These are phyloP conservation scores for Pseudomyrmex pallidus DNA, from an alignment of 1,140 invertebrate genomes.

Conservation along the genomic window DNA sequence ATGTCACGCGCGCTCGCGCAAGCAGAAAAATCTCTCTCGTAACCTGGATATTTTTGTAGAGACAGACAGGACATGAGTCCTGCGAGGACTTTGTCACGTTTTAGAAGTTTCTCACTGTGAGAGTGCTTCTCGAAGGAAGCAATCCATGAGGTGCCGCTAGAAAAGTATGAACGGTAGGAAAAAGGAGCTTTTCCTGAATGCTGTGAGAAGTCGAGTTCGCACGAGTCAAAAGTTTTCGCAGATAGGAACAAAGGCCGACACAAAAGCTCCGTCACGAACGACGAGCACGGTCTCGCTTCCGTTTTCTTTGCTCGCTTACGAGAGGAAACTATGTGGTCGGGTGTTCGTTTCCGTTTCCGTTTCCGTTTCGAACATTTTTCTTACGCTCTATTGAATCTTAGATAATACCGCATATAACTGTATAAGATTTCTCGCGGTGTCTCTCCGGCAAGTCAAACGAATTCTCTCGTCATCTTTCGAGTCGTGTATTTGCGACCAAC, in stretches of 20 bases:
- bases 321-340: slow-evolving; percentile 21
- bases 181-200: slow-evolving; percentile 68
- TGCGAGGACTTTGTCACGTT: slow-evolving; percentile 60
- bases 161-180: slow-evolving; percentile 9
- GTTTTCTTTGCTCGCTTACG: slow-evolving; percentile 18
- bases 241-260: slow-evolving; percentile 64
- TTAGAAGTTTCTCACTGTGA: slow-evolving; percentile 54
- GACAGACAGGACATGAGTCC: neutral
- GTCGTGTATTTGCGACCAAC: neutral
- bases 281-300: slow-evolving; percentile 62
- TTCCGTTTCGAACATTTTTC: slow-evolving; percentile 12
- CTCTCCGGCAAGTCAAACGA: neutral
- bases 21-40: slow-evolving; percentile 5
- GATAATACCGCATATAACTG: slow-evolving; percentile 47
- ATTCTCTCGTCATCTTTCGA: neutral
- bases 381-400: slow-evolving; percentile 53
- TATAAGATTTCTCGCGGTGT: slow-evolving; percentile 35
- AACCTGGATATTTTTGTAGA: slow-evolving; percentile 47
- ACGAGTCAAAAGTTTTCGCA: slow-evolving; percentile 64
- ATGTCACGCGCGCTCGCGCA: neutral
- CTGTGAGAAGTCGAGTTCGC: slow-evolving; percentile 45
- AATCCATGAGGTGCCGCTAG: slow-evolving; percentile 45
- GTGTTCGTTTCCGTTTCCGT: slow-evolving; percentile 18
- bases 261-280: slow-evolving; percentile 63
- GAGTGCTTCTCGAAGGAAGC: slow-evolving; percentile 57